These are phyloP conservation scores for Drosophila murphyi DNA, from an alignment of 1,140 invertebrate species.

Conservation along the genomic window DNA sequence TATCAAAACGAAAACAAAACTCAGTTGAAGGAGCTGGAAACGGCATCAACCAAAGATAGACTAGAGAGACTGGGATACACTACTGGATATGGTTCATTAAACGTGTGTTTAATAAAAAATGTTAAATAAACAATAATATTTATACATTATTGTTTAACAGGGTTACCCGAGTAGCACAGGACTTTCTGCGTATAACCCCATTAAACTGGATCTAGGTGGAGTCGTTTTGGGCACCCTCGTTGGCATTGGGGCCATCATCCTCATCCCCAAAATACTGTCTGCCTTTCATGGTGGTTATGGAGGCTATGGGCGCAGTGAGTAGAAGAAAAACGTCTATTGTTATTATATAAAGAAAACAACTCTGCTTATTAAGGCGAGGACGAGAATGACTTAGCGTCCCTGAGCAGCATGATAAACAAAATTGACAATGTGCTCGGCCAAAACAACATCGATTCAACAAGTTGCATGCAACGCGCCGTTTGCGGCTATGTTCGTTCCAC, in stretches of 20 bases:
- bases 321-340: not conserved
- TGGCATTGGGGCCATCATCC: slow-evolving; percentile 91
- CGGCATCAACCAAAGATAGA: slow-evolving; percentile 75
- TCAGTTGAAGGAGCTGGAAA: slow-evolving; percentile 53
- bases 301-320: slow-evolving; percentile 89
- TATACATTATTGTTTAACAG: slow-evolving; percentile 26
- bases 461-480: slow-evolving; percentile 91
- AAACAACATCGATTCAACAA: slow-evolving; percentile 91
- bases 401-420: slow-evolving; percentile 88
- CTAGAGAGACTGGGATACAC: slow-evolving; percentile 78
- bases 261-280: slow-evolving; percentile 91
- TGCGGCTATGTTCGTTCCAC: slow-evolving; percentile 91
- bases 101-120: slow-evolving; percentile 50
- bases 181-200: slow-evolving; percentile 87
- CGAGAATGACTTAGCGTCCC: slow-evolving; percentile 87
- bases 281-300: slow-evolving; percentile 89
- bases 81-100: slow-evolving; percentile 78
- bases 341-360: not conserved
- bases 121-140: not conserved
- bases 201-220: slow-evolving; percentile 93
- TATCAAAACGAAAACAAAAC: slow-evolving; percentile 76
- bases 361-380: slow-evolving; percentile 86
- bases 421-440: slow-evolving; percentile 90
- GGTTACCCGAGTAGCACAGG: slow-evolving; percentile 85
- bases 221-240: slow-evolving; percentile 91